These are phyloP conservation scores for Uromys caudimaculatus DNA, from an alignment of 2,797 vertebrate genomes.

Conservation along the genomic window DNA sequence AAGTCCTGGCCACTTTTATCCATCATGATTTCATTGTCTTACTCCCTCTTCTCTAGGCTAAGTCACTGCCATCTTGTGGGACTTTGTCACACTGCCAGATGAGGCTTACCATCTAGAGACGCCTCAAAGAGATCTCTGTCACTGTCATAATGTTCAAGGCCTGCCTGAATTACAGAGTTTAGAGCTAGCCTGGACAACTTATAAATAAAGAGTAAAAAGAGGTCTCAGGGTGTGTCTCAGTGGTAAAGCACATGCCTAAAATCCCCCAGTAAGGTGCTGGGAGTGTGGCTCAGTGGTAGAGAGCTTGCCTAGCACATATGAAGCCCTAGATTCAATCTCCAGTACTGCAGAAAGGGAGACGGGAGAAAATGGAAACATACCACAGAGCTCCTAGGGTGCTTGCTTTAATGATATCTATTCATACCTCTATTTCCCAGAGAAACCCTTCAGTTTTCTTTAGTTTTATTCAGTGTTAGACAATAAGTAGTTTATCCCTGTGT, in stretches of 20 bases:
- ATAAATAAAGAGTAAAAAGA: not conserved
- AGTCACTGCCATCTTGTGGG: not conserved
- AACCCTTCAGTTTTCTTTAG: not conserved
- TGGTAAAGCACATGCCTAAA: not conserved
- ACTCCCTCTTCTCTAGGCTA: not conserved
- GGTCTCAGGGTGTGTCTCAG: not conserved
- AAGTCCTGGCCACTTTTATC: too few relatives aligned
- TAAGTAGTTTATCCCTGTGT: not conserved
- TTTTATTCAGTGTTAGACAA: not conserved
- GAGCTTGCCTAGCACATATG: not conserved
- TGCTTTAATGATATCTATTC: not conserved
- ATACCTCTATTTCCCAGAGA: not conserved
- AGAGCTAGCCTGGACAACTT: not conserved
- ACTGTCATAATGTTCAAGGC: too few relatives aligned
- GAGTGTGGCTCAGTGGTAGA: not conserved
- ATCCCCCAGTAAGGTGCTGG: not conserved
- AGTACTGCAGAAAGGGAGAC: not conserved
- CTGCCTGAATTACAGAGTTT: not conserved
- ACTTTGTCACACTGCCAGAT: not conserved
- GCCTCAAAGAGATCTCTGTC: not conserved
- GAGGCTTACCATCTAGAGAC: not conserved
- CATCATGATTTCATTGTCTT: fast-evolving
- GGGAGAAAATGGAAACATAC: not conserved
- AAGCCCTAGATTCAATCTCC: not conserved
- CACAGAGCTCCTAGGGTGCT: not conserved